These are phyloP conservation scores for Stenolophus ochropezus DNA, from an alignment of 2,888 invertebrate species.

Conservation along the genomic window DNA sequence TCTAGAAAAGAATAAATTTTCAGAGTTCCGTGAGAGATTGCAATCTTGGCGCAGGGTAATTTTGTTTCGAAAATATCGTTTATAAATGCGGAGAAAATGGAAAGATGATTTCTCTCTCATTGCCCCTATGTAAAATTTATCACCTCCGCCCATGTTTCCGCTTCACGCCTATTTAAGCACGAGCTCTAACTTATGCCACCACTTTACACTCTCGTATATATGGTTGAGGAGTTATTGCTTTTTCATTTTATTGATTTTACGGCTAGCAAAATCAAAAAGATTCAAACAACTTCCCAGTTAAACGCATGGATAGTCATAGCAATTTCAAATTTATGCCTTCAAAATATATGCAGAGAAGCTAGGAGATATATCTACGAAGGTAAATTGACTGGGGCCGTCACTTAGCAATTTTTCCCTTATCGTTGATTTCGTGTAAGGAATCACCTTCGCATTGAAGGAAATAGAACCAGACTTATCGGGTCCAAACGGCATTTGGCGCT, in stretches of 20 bases:
- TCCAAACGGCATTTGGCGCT: background rate
- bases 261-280: constrained; percentile 1
- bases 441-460: constrained; percentile 5
- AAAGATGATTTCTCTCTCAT: constrained; percentile 6
- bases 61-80: background rate
- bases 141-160: constrained; percentile 8
- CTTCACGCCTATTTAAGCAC: constrained; percentile 25
- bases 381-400: constrained; percentile 2
- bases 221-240: constrained; percentile 15
- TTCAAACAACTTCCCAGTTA: background rate
- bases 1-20: background rate
- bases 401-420: constrained; percentile 6
- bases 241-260: constrained; percentile 15
- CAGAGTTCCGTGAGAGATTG: background rate
- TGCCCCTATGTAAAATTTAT: constrained; percentile 21
- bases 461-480: background rate
- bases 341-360: background rate
- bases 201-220: constrained; percentile 9
- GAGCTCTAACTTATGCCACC: constrained; percentile 25
- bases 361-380: background rate
- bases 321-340: constrained; percentile 1
- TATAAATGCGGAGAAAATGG: background rate
- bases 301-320: constrained; percentile 5
- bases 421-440: constrained; percentile 23
- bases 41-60: background rate